These are phyloP conservation scores for Patagioenas fasciata DNA, from an alignment of 2,113 vertebrate genomes.

Conservation along the genomic window DNA sequence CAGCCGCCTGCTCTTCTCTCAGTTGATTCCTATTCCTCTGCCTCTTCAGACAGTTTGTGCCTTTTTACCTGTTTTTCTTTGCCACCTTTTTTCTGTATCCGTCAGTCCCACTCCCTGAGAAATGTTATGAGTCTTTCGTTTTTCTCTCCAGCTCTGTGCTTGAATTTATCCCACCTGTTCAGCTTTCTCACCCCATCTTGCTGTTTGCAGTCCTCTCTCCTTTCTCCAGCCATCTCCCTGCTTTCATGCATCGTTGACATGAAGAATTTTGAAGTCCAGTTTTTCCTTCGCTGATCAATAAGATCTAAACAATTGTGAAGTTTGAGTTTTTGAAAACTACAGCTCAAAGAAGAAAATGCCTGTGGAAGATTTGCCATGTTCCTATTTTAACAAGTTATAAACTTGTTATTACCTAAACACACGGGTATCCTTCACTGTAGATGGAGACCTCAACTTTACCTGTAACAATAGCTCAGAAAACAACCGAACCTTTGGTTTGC, in stretches of 20 bases:
- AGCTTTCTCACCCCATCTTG: not conserved
- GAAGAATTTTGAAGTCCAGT: not conserved
- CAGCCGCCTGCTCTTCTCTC: no score
- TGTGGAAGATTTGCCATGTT: not conserved
- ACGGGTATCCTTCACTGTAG: not conserved
- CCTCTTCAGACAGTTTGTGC: no score
- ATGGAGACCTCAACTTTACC: no score
- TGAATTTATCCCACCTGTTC: not conserved
- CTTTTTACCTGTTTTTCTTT: not conserved
- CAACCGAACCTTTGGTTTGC: not conserved
- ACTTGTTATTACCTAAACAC: not conserved
- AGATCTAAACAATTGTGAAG: not conserved
- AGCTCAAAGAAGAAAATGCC: not conserved
- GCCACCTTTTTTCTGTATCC: no score
- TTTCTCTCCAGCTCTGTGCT: not conserved
- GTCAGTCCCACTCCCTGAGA: no score
- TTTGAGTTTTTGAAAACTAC: not conserved
- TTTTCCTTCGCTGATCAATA: not conserved
- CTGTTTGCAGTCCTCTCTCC: not conserved
- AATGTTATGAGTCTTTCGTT: no score
- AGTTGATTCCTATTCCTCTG: no score
- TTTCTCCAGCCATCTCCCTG: not conserved
- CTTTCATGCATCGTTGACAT: not conserved
- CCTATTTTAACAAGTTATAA: not conserved
- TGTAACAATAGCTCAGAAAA: not conserved